Conservation (phyloP, 2,113 vertebrate species). For the Callaeas wilsoni region DNA sequence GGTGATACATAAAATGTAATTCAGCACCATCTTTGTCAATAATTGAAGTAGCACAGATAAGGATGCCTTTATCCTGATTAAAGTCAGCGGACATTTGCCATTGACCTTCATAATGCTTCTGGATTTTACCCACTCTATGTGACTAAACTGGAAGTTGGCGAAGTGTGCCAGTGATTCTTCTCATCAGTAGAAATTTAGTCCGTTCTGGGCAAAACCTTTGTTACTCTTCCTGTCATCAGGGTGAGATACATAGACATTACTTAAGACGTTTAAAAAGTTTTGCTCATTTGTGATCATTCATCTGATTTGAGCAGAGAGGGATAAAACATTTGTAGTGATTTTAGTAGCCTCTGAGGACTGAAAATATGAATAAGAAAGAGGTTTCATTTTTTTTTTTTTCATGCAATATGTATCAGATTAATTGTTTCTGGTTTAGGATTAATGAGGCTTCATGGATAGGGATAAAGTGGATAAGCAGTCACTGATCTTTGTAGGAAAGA, state of each 20-base stretch:
- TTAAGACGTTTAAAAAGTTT: neutral
- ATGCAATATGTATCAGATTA: neutral
- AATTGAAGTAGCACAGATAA: neutral
- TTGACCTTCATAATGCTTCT: neutral
- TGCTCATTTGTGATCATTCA: neutral
- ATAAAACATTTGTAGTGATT: neutral
- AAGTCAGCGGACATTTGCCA: neutral
- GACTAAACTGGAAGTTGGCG: neutral
- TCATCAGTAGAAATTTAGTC: neutral
- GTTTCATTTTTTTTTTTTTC: neutral
- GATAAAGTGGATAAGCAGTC: neutral
- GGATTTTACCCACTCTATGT: neutral
- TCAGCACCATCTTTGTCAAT: neutral
- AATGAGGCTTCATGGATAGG: neutral
- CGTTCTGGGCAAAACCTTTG: neutral
- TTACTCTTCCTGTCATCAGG: neutral
- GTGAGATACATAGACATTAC: neutral
- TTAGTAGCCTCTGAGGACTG: neutral
- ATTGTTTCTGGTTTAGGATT: conserved; percentile 14
- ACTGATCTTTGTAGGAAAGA: neutral
- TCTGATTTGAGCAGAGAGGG: neutral
- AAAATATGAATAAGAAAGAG: neutral
- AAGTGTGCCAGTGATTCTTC: neutral
- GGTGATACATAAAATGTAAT: neutral
- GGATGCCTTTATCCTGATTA: neutral